Base-by-base conservation (phyloP, 2,797 vertebrate genomes). In the Clarias laeviceps region DNA sequence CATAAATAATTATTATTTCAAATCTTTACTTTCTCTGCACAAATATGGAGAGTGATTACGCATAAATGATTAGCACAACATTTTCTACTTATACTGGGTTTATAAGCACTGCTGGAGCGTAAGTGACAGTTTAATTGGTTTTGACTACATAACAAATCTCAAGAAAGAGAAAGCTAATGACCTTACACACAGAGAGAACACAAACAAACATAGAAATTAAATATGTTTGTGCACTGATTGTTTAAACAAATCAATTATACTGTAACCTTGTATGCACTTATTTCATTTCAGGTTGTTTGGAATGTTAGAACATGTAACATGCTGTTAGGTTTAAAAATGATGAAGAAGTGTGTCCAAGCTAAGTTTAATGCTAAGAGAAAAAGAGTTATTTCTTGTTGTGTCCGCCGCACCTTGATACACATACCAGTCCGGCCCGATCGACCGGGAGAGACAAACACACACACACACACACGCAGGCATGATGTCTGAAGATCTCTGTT, bases 91-190 rank as follows among this genome's bases (percentile, higher is more conserved):
- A 37, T 24, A 66, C 72, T 18, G 17, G 22, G 6, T 54, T 84
- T 56, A 11, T 34, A 66, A 66, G 82, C n/a, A 37, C 50, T 84
- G 29, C 29, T 34, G 50, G 29, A 68, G 54, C 22, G 4, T 18
- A 61, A 61, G 57, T 64, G 76, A 59, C 34, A 69, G 29, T 56
- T 66, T 65, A 84, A 68, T 84, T 84, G 82, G 69, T 70, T 79
- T 62, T 50, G 83, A 70, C 57, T 72, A 72, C 27, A 80, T 59
- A 62, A 72, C 64, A 85, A 59, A 50, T 32, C 40, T 50, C 17
- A 50, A 61, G 66, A 73, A 80, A 54, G 37, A 73, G 37, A 56
- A 72, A 40, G 34, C 40, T 85, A 79, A 84, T 79, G 66, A 72
- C 77, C 37, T 80, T 27, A 70, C 61, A 66, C 2, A 12, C n/a